A percentile compares a stretch with the other conserved stretches of the same genome.
phyloP scores from a whole-genome alignment of 1,140 invertebrate species.

The Drosophila miranda region DNA sequence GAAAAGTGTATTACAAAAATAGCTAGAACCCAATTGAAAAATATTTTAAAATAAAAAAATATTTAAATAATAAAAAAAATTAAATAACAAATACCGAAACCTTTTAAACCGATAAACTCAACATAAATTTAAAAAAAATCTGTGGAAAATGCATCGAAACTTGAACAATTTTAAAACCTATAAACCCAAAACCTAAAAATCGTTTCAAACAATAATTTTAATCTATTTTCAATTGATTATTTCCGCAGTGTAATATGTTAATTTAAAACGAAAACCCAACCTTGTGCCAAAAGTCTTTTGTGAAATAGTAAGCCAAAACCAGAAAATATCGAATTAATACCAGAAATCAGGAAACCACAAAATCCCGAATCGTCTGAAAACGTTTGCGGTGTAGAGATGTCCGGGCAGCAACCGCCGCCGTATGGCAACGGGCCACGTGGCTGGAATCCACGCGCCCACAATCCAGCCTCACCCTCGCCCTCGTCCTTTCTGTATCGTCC shows the following conservation, averaged over 20 bases:
- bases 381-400: constrained; percentile 82
- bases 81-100: neutral
- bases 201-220: neutral
- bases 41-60: neutral
- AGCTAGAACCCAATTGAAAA: too few relatives aligned
- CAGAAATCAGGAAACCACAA: constrained; percentile 7
- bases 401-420: constrained; percentile 84
- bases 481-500: constrained; percentile 85
- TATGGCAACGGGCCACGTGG: constrained; percentile 83
- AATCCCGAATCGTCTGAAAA: constrained; percentile 22
- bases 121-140: neutral
- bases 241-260: constrained; percentile 66
- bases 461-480: constrained; percentile 78
- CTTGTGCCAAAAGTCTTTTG: constrained; percentile 55
- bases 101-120: constrained; percentile 1
- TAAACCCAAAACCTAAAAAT: neutral
- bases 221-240: constrained; percentile 7
- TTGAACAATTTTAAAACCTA: neutral
- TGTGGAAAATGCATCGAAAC: neutral
- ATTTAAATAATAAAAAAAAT: neutral
- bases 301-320: constrained; percentile 17
- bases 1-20: too few relatives aligned
- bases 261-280: constrained; percentile 48
- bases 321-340: constrained; percentile 21
- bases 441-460: constrained; percentile 76